Conservation (phyloP, 2,888 invertebrate genomes). For the Diarsia brunnea region DNA sequence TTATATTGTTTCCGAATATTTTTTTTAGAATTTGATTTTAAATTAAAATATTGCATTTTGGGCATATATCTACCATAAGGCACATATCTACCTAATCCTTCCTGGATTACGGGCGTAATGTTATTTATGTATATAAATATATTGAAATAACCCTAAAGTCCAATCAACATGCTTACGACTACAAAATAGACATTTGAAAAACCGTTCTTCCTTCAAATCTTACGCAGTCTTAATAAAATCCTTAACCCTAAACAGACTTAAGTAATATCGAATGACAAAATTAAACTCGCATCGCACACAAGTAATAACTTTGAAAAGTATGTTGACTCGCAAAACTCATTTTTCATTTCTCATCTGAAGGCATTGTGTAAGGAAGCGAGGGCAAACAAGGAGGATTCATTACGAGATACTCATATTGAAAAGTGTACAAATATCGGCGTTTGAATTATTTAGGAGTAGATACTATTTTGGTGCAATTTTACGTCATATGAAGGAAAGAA, state of each 20-base stretch:
- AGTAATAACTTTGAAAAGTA: conserved; percentile 37
- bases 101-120: no score
- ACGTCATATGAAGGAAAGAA: no score
- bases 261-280: conserved; percentile 24
- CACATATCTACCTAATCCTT: no score
- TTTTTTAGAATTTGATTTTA: no score
- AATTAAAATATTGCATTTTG: no score
- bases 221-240: conserved; percentile 6
- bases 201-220: neutral
- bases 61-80: no score
- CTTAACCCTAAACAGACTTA: conserved; percentile 32
- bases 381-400: conserved; percentile 58
- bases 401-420: conserved; percentile 64
- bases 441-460: conserved; percentile 34
- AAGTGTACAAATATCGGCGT: conserved; percentile 63
- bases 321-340: conserved; percentile 43
- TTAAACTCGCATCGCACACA: conserved; percentile 28
- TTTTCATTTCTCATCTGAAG: conserved; percentile 56
- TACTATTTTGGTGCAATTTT: neutral
- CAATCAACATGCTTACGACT: neutral
- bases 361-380: conserved; percentile 52
- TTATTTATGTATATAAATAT: no score
- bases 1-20: no score
- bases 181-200: neutral
- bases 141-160: neutral